These are phyloP conservation scores for Pantelozetes paolii DNA, from an alignment of 2,888 invertebrate genomes.

Conservation along the genomic window DNA sequence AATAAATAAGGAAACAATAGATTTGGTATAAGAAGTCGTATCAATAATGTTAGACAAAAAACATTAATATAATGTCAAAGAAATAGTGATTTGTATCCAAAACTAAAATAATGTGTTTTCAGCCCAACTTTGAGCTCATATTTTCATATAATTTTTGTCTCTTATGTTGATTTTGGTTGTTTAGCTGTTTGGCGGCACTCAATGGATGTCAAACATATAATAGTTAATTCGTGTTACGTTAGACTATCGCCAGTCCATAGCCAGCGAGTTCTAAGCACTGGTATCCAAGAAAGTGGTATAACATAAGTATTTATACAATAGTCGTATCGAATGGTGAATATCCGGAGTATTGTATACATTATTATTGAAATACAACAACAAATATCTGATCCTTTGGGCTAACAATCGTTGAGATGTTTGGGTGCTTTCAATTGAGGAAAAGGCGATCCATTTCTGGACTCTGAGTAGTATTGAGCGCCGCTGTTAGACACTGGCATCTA, in stretches of 20 bases:
- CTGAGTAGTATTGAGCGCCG: not conserved
- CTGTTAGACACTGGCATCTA: not conserved
- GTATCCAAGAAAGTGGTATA: not conserved
- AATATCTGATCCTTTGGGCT: slow-evolving; percentile 11
- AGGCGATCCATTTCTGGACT: not conserved
- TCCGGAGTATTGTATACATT: not conserved
- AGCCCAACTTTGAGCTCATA: not conserved
- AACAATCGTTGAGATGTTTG: not conserved
- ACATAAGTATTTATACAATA: slow-evolving; percentile 2
- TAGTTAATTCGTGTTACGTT: slow-evolving; percentile 1
- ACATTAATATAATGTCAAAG: too few relatives aligned
- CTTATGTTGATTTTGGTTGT: slow-evolving; percentile 2
- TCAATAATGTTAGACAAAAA: too few relatives aligned
- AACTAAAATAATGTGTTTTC: not conserved
- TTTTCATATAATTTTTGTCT: not conserved
- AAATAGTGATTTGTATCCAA: too few relatives aligned
- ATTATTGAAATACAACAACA: not conserved
- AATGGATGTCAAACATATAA: not conserved
- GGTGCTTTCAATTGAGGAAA: not conserved
- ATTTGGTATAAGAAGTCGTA: too few relatives aligned
- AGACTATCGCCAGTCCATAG: not conserved
- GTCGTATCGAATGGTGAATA: not conserved
- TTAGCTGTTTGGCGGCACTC: not conserved
- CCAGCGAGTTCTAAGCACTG: not conserved
- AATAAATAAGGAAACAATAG: too few relatives aligned